phyloP scores from a whole-genome alignment of 1,140 invertebrate genomes.

The Andrena cerasifolii region DNA sequence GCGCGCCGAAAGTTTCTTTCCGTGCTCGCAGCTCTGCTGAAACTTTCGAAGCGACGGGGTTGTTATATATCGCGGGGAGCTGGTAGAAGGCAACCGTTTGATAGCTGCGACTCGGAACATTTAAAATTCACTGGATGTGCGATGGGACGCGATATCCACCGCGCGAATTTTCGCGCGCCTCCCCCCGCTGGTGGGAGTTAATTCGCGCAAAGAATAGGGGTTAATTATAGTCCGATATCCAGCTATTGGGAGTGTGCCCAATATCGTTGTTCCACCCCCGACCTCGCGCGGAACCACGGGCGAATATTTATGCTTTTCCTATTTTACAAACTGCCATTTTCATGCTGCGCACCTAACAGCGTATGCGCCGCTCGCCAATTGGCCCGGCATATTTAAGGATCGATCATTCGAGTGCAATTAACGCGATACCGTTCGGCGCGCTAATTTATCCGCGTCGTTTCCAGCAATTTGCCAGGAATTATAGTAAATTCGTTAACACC shows the following conservation, averaged over 20 bases:
- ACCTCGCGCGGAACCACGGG: constrained; percentile 36
- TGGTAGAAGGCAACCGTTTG: neutral
- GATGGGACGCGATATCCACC: too few relatives aligned
- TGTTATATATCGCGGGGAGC: neutral
- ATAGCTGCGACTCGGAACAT: neutral
- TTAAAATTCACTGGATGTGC: neutral
- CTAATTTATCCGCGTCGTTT: neutral
- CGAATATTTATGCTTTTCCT: constrained; percentile 64
- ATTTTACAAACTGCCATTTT: constrained; percentile 68
- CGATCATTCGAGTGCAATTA: constrained; percentile 37
- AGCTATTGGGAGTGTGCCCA: constrained; percentile 67
- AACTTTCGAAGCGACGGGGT: neutral
- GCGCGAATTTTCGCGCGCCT: constrained; percentile 35
- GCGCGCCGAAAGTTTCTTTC: neutral
- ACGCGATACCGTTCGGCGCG: constrained; percentile 12
- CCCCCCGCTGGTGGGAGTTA: constrained; percentile 41
- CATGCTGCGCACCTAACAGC: constrained; percentile 51
- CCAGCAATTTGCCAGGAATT: neutral
- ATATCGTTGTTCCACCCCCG: constrained; percentile 65
- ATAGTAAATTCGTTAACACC: neutral
- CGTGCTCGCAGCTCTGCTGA: neutral
- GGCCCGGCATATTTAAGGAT: constrained; percentile 31
- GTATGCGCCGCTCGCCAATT: constrained; percentile 34
- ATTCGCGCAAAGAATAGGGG: constrained; percentile 66
- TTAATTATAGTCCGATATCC: constrained; percentile 66